Conservation (phyloP, 2,797 vertebrate species). For the Sebastes matsubarae region DNA sequence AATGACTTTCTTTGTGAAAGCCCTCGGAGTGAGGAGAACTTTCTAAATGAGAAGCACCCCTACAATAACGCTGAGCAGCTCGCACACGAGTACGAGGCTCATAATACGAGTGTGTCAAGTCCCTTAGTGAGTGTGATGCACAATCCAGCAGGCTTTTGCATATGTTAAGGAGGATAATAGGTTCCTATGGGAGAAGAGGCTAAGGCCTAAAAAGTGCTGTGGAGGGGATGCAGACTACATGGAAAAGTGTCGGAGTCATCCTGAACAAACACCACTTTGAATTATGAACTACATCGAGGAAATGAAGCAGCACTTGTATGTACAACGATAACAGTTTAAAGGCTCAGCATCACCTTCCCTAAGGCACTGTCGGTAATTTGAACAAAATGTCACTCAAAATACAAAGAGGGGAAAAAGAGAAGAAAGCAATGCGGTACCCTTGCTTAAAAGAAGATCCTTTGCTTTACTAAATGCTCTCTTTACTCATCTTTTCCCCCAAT, state of each 20-base stretch:
- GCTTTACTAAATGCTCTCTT: conserved; percentile 75
- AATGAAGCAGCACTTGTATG: conserved; percentile 60
- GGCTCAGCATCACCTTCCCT: conserved; percentile 66
- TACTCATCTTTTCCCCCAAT: conserved; percentile 71
- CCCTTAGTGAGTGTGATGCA: conserved; percentile 82
- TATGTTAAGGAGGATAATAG: conserved; percentile 84
- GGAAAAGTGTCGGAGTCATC: conserved; percentile 46
- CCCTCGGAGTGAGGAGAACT: conserved; percentile 70
- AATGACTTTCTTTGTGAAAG: conserved; percentile 79
- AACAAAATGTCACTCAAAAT: conserved; percentile 71
- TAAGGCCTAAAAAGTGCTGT: conserved; percentile 71
- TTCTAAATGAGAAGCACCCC: conserved; percentile 77
- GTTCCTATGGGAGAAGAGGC: conserved; percentile 80
- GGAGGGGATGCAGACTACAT: conserved; percentile 64
- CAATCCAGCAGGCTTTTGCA: conserved; percentile 80
- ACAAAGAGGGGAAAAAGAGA: conserved; percentile 52
- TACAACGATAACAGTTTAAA: conserved; percentile 67
- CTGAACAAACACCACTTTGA: conserved; percentile 76
- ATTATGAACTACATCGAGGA: conserved; percentile 56
- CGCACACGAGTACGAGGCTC: conserved; percentile 66
- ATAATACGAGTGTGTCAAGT: conserved; percentile 80
- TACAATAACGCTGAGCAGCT: conserved; percentile 67
- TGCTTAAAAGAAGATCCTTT: conserved; percentile 65
- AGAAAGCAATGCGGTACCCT: conserved; percentile 42
- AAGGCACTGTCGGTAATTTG: conserved; percentile 70